phyloP scores from a whole-genome alignment of 2,113 vertebrate species.

The Miniopterus natalensis region DNA sequence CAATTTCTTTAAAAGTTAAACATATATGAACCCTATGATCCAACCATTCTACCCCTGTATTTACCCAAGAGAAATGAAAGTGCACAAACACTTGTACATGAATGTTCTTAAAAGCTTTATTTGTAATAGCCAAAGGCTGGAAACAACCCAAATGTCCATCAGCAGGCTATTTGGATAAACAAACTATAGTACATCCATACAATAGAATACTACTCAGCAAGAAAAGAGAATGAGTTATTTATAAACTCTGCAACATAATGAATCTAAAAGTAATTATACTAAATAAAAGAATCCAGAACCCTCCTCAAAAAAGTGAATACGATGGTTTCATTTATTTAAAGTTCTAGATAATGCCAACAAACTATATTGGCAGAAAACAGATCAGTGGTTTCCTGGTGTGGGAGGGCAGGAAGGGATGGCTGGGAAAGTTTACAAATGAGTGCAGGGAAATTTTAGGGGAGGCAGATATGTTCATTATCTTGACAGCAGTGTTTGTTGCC shows the following conservation, averaged over 20 bases:
- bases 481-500: not conserved
- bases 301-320: not conserved
- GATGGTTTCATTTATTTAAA: conserved; percentile 6
- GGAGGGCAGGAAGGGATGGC: not conserved
- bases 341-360: not conserved
- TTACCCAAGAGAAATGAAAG: not conserved
- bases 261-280: conserved; percentile 36
- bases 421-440: not conserved
- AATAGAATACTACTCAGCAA: not conserved
- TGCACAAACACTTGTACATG: not conserved
- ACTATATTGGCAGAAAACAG: not conserved
- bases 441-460: not conserved
- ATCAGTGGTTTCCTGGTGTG: not conserved
- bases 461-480: not conserved
- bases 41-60: not conserved
- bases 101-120: not conserved
- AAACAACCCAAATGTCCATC: not conserved
- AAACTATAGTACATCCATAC: not conserved
- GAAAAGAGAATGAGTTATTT: not conserved
- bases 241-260: not conserved
- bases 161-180: not conserved
- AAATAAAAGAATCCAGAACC: not conserved
- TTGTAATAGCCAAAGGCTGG: not conserved
- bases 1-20: not conserved
- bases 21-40: not conserved